These are phyloP conservation scores for Pheosia gnoma DNA, from an alignment of 2,888 invertebrate genomes.

Conservation along the genomic window DNA sequence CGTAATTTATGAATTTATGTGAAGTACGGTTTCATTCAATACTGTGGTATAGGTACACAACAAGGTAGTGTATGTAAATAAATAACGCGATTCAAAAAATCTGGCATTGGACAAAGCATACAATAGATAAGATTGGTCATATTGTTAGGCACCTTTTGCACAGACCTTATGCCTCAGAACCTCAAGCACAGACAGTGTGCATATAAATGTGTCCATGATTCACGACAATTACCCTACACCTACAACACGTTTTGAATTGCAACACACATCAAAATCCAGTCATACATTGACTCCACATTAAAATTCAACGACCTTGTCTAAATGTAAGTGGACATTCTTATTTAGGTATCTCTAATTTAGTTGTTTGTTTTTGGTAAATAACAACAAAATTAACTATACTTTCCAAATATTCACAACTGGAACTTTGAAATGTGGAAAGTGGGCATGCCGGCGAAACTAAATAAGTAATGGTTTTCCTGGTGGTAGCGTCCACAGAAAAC, in stretches of 20 bases:
- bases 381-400: constrained; percentile 10
- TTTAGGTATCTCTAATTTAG: too few species aligned
- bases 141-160: too few species aligned
- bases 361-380: neutral
- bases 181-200: neutral
- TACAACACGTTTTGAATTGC: neutral
- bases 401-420: constrained; percentile 14
- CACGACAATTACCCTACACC: neutral
- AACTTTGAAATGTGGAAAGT: constrained; percentile 14
- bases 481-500: too few species aligned
- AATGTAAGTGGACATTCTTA: neutral
- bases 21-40: too few species aligned
- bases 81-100: too few species aligned
- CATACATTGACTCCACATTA: neutral
- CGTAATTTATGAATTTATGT: too few species aligned
- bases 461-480: neutral
- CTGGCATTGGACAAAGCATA: too few species aligned
- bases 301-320: neutral
- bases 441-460: too few species aligned
- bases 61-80: too few species aligned
- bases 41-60: too few species aligned
- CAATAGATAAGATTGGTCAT: too few species aligned
- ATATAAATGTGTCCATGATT: neutral
- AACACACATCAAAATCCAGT: neutral
- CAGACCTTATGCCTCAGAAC: neutral